phyloP scores from a whole-genome alignment of 2,113 vertebrate species.

The Azemiops feae region DNA sequence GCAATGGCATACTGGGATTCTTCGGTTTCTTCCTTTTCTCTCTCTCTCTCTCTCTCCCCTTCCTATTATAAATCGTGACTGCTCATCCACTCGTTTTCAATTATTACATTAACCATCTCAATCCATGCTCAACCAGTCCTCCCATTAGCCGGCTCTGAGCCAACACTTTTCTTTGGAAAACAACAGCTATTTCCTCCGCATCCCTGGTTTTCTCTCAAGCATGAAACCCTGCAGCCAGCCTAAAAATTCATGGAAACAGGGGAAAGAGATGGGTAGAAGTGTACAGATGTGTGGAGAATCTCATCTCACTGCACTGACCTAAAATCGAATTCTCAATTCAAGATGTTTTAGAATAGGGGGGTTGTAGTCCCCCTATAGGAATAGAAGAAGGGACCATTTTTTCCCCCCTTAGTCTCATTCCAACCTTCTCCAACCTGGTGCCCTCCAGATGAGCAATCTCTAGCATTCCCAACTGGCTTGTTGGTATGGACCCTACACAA shows the following conservation, averaged over 20 bases:
- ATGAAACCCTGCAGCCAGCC: not conserved
- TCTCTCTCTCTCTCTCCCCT: not conserved
- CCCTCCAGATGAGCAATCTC: not conserved
- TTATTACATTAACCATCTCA: not conserved
- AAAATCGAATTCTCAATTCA: not conserved
- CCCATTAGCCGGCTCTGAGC: not conserved
- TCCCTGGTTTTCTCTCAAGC: not conserved
- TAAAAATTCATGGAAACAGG: not conserved
- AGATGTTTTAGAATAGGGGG: not conserved
- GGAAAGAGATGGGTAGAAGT: not conserved
- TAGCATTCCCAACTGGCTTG: not conserved
- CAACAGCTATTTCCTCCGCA: not conserved
- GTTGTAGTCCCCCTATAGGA: too few species aligned
- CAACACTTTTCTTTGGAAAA: not conserved
- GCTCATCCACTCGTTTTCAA: not conserved
- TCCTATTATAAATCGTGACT: not conserved
- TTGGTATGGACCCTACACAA: not conserved
- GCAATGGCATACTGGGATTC: not conserved
- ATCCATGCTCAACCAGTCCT: not conserved
- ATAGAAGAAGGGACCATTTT: not conserved
- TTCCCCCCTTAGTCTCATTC: not conserved
- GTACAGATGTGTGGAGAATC: not conserved
- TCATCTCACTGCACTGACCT: not conserved
- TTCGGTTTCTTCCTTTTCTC: not conserved
- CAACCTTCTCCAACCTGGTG: not conserved